Evolutionary conservation across 2,113 vertebrate genomes (phyloP).

Genomic region (Tiliqua scincoides): DNA sequence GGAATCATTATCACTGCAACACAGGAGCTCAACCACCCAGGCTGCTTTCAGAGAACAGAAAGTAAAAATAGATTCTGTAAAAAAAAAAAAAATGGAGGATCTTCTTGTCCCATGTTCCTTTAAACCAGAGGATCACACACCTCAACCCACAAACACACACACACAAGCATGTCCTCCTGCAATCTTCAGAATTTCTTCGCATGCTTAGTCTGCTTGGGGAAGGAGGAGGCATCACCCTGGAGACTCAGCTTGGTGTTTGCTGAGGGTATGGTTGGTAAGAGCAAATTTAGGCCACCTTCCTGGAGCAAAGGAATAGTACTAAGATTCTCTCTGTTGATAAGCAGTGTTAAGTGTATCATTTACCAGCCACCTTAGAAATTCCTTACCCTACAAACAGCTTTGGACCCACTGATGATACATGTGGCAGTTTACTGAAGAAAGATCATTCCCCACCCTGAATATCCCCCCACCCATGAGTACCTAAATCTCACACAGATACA

Average conservation of each 20-base stretch:
- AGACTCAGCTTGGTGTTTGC: not conserved
- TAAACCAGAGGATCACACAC: not conserved
- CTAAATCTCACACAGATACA: slow-evolving; percentile 22
- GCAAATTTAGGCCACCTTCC: not conserved
- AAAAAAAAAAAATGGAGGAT: not conserved
- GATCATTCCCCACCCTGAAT: slow-evolving; percentile 13
- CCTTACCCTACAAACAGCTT: not conserved
- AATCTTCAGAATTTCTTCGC: not conserved
- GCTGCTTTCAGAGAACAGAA: not conserved
- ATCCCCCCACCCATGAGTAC: slow-evolving; percentile 1
- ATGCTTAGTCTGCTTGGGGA: not conserved
- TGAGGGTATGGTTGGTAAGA: not conserved
- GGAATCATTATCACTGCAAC: not conserved
- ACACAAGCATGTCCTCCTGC: not conserved
- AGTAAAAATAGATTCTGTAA: not conserved
- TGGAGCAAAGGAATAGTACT: not conserved
- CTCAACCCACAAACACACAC: too few species aligned
- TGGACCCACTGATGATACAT: not conserved
- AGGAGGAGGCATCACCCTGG: not conserved
- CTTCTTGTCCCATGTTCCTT: not conserved
- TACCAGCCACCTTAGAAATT: not conserved
- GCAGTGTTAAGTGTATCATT: not conserved
- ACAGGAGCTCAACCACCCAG: not conserved
- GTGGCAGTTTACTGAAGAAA: not conserved
- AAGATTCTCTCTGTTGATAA: too few species aligned